Evolutionary conservation across 2,113 vertebrate species (phyloP), one percentile per base, ranked within the genome.

Genomic region (Pseudopipra pipra): DNA sequence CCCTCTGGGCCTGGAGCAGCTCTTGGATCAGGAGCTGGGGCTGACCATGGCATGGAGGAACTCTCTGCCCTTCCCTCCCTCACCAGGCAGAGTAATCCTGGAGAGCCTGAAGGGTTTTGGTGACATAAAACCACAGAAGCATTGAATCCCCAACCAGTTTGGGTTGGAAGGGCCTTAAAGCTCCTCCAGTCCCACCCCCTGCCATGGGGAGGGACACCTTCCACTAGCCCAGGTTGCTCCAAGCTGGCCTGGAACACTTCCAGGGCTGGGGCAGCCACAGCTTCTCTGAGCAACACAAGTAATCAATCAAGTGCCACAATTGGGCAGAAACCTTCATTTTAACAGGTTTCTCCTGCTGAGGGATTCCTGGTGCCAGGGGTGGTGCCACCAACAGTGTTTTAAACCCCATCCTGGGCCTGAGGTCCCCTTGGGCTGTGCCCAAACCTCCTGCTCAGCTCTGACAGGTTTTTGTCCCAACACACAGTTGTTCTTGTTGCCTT

Each of bases 11-110:
- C 30, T 6, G 35, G 56, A 2, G 0, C 9, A 54, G 67, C 55
- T 18, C 30, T 15, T 83, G 30, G 8, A 1, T 1, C 35, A 3
- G 39, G 44, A 30, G 35, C 33, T 56, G 22, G 47, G 23, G 4
- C 81, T 17, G 12, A 2, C 19, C 3, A 0, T 3, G 25, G 31
- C n/a, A 8, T 3, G 33, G 4, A 51, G 59, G 28, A 7, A 1
- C 47, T 13, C n/a, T 16, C 41, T 28, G 31, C 22, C 20, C 61
- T 14, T 9, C 59, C 73, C 35, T 59, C 35, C 56, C 39, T 13
- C 37, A 6, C 37, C 58, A 37, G 47, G 39, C 35, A 55, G 59
- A 13, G 8, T n/a, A 9, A 8, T 2, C 6, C 35, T 13, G 10
- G 6, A 22, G 9, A 3, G 33, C 72, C 43, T 54, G 30, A 22